Conservation (phyloP, 2,888 invertebrate genomes). For the Rosalia funebris region DNA sequence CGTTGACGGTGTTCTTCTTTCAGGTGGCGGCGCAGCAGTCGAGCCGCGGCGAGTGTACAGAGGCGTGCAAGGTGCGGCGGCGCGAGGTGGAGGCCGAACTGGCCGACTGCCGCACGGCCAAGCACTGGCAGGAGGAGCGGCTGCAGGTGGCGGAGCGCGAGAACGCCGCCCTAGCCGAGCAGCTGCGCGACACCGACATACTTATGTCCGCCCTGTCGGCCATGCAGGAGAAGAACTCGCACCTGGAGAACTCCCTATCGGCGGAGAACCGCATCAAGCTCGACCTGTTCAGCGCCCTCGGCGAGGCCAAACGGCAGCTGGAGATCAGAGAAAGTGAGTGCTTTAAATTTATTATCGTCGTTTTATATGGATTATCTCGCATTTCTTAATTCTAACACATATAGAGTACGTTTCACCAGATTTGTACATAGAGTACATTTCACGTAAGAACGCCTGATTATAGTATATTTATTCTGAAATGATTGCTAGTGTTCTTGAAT, state of each 20-base stretch:
- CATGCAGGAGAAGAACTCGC: slow-evolving; percentile 90
- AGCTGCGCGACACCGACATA: slow-evolving; percentile 75
- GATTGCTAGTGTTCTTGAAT: too few relatives aligned
- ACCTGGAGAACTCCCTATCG: slow-evolving; percentile 92
- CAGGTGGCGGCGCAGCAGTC: slow-evolving; percentile 57
- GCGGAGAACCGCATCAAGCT: slow-evolving; percentile 98
- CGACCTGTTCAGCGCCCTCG: slow-evolving; percentile 96
- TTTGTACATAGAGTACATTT: too few relatives aligned
- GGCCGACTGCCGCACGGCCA: slow-evolving; percentile 68
- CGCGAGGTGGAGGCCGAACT: slow-evolving; percentile 73
- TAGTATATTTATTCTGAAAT: too few relatives aligned
- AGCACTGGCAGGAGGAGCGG: slow-evolving; percentile 71
- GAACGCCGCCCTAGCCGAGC: slow-evolving; percentile 58
- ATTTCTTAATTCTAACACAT: too few relatives aligned
- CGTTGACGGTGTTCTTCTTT: background rate
- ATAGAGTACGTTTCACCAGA: too few relatives aligned
- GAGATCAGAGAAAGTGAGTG: slow-evolving; percentile 86
- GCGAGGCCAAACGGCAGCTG: slow-evolving; percentile 91
- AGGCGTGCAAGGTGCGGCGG: slow-evolving; percentile 64
- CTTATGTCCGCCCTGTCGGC: slow-evolving; percentile 82
- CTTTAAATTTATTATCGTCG: too few relatives aligned
- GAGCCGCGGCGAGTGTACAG: slow-evolving; percentile 61
- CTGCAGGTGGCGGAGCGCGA: slow-evolving; percentile 69
- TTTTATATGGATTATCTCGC: too few relatives aligned
- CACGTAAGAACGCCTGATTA: too few relatives aligned